Conservation (phyloP, 2,888 invertebrate genomes). For the Ischnura elegans region DNA sequence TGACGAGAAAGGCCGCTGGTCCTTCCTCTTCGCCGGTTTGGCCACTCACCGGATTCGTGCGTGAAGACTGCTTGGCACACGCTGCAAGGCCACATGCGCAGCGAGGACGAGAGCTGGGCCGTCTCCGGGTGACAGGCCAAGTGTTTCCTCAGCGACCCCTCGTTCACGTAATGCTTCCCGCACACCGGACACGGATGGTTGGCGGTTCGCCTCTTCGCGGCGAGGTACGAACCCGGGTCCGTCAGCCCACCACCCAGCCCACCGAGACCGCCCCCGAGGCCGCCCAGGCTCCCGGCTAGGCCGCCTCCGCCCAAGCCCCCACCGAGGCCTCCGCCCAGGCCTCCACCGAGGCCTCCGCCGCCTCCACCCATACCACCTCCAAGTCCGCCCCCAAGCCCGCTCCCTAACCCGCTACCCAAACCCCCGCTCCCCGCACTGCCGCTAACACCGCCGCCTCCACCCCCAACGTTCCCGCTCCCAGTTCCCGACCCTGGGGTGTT, state of each 20-base stretch:
- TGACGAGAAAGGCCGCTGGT: not conserved
- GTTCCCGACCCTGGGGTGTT: not conserved
- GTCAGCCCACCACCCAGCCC: constrained; percentile 47
- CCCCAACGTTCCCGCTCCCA: not conserved
- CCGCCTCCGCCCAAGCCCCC: not conserved
- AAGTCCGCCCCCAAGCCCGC: not conserved
- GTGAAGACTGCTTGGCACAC: constrained; percentile 97
- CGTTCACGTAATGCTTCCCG: constrained; percentile 97
- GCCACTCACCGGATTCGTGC: constrained; percentile 91
- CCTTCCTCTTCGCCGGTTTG: not conserved
- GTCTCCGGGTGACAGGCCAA: constrained; percentile 96
- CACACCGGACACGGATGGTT: constrained; percentile 97
- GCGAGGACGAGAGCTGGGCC: constrained; percentile 89
- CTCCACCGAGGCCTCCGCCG: constrained; percentile 4
- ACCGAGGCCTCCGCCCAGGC: not conserved
- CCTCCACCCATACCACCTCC: not conserved
- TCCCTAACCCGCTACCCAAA: not conserved
- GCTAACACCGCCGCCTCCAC: not conserved
- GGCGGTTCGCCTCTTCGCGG: constrained; percentile 92
- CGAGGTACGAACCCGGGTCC: constrained; percentile 84
- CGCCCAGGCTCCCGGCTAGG: constrained; percentile 1
- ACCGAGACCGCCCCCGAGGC: not conserved
- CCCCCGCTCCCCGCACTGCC: constrained; percentile 9
- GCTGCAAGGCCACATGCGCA: constrained; percentile 97
- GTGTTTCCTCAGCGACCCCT: constrained; percentile 94